Evolutionary conservation across 2,797 vertebrate genomes (phyloP).

Genomic region (Coracias cyanogaster): DNA sequence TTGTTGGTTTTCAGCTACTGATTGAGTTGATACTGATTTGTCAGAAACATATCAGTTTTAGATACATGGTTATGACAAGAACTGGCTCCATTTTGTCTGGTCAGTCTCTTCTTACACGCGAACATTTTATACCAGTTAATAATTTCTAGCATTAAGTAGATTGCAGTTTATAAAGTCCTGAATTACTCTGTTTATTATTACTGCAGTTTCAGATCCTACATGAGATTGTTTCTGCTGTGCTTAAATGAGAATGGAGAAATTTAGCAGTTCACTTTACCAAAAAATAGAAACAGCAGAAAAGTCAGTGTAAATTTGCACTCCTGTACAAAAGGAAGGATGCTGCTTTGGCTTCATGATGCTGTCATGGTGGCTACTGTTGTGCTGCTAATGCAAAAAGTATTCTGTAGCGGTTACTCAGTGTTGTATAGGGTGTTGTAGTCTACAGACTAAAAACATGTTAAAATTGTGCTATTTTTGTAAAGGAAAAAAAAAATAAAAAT

Average conservation of each 20-base stretch:
- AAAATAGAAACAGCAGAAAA: background rate
- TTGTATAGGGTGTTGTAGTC: background rate
- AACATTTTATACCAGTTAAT: background rate
- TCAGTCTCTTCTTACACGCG: background rate
- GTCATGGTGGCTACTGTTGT: background rate
- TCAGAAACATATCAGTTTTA: background rate
- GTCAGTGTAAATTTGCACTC: background rate
- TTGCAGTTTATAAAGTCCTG: background rate
- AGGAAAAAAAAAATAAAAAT: background rate
- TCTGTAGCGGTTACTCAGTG: background rate
- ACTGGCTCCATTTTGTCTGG: background rate
- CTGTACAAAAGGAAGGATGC: background rate
- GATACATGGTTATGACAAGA: background rate
- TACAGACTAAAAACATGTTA: background rate
- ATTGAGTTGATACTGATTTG: background rate
- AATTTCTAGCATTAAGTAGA: background rate
- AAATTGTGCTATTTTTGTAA: background rate
- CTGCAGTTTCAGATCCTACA: background rate
- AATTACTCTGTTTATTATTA: background rate
- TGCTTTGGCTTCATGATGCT: background rate
- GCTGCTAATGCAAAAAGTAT: background rate
- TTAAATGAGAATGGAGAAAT: background rate
- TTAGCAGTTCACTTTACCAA: background rate
- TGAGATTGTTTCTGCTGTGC: background rate
- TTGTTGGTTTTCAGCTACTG: background rate